phyloP scores from a whole-genome alignment of 2,888 invertebrate species.

The Strigamia transsilvanica region DNA sequence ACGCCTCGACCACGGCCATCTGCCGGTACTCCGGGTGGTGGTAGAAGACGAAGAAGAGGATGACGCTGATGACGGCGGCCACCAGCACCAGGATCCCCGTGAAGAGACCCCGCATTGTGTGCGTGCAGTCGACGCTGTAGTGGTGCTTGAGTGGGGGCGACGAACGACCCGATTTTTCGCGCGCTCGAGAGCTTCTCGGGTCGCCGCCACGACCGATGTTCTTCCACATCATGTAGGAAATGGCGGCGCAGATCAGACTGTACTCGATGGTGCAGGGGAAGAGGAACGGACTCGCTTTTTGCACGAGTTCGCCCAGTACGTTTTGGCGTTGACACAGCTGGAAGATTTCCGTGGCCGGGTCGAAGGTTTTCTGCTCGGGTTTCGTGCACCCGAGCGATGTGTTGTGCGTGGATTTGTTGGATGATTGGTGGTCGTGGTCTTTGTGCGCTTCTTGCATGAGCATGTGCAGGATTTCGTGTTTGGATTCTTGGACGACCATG shows the following conservation, averaged over 20 bases:
- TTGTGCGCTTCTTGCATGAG: conserved; percentile 46
- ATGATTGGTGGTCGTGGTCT: neutral
- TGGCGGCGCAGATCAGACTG: conserved; percentile 92
- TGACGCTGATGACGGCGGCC: conserved; percentile 87
- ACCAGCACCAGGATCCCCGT: conserved; percentile 87
- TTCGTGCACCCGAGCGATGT: neutral
- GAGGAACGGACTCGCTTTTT: conserved; percentile 90
- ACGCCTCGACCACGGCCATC: conserved; percentile 86
- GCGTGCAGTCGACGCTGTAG: conserved; percentile 91
- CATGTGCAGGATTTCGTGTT: conserved; percentile 86
- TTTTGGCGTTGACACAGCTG: conserved; percentile 52
- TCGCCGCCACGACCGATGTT: conserved; percentile 69
- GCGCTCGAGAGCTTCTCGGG: neutral
- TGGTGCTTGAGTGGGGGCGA: conserved; percentile 69
- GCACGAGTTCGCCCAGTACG: conserved; percentile 71
- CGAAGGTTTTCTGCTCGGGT: neutral
- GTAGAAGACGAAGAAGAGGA: conserved; percentile 88
- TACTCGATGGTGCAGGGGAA: conserved; percentile 97
- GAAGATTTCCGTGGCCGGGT: conserved; percentile 29
- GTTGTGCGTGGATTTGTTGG: neutral
- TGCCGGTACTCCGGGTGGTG: conserved; percentile 75
- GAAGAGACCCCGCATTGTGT: conserved; percentile 92
- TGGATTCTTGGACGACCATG: conserved; percentile 92
- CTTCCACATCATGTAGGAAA: conserved; percentile 97
- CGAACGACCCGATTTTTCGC: conserved; percentile 51